Evolutionary conservation across 2,888 invertebrate genomes (phyloP), one percentile per base, ranked within the genome.

Genomic region (Lumbricus terrestris): DNA sequence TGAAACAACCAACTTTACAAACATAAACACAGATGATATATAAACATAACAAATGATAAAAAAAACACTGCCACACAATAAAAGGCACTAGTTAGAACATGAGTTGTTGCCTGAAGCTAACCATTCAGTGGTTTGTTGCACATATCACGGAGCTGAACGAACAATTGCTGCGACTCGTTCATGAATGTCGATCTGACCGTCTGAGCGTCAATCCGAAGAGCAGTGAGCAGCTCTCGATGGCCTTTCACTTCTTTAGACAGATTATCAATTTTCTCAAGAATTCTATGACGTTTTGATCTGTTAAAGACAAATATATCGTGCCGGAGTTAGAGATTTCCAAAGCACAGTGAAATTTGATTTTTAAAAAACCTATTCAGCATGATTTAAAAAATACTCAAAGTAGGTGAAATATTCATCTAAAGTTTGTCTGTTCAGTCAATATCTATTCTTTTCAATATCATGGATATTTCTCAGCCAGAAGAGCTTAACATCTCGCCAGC

Each of bases 261-360:
- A 23, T 35, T 85, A 18, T 85, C n/a, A 85, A 85, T 85, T 85
- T 85, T 85, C 37, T 85, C 85, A 34, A 34, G 20, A 35, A 85
- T 85, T 85, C 18, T 33, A 37, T 85, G 34, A 85, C 37, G 85
- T 37, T 85, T 85, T 37, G 37, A 85, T 85, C 85, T 85, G 85
- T 35, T 35, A 85, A 85, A 35, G 15, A 15, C 35, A 85, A 85
- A 85, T 33, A 35, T 69, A 16, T 29, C 13, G 11, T n/a, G n/a
- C 69, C n/a, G 69, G n/a, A n/a, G 69, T 69, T n/a, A 69, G n/a
- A 69, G 69, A n/a, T 69, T n/a, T 69, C 69, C 11, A 29, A n/a
- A n/a, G 29, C n/a, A 69, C 29, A 29, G n/a, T n/a, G 47, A 23
- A 69, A 29, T 69, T 69, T 69, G 29, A 69, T n/a, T n/a, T n/a